Conservation (phyloP, 2,113 vertebrate species). For the Ciconia maguari region DNA sequence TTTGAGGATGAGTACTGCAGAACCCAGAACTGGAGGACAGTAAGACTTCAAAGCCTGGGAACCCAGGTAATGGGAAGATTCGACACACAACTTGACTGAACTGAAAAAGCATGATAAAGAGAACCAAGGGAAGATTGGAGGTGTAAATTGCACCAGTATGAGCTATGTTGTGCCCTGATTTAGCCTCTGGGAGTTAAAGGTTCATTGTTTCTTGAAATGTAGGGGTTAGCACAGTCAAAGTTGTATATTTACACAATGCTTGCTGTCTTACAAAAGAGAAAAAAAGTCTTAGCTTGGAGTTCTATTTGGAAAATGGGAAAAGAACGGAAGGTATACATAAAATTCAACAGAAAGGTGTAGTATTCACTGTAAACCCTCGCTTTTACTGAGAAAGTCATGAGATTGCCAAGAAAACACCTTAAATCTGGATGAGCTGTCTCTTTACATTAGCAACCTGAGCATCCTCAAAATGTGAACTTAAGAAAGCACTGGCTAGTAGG, state of each 20-base stretch:
- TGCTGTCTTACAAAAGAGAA: not conserved
- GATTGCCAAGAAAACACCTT: not conserved
- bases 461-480: not conserved
- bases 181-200: not conserved
- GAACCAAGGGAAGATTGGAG: not conserved
- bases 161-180: not conserved
- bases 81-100: not conserved
- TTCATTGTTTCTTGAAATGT: not conserved
- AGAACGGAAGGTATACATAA: not conserved
- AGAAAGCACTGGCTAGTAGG: not conserved
- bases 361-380: not conserved
- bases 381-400: not conserved
- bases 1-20: constrained; percentile 2
- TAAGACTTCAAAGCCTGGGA: constrained; percentile 32
- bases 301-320: not conserved
- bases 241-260: not conserved
- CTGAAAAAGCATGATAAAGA: not conserved
- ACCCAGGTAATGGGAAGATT: not conserved
- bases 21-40: constrained; percentile 27
- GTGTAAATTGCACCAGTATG: not conserved
- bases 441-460: not conserved
- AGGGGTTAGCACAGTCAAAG: not conserved
- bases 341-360: not conserved
- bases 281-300: not conserved
- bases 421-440: not conserved